Evolutionary conservation across 2,113 vertebrate genomes (phyloP), one percentile per base, ranked within the genome.

Genomic region (Glaucidium brasilianum): DNA sequence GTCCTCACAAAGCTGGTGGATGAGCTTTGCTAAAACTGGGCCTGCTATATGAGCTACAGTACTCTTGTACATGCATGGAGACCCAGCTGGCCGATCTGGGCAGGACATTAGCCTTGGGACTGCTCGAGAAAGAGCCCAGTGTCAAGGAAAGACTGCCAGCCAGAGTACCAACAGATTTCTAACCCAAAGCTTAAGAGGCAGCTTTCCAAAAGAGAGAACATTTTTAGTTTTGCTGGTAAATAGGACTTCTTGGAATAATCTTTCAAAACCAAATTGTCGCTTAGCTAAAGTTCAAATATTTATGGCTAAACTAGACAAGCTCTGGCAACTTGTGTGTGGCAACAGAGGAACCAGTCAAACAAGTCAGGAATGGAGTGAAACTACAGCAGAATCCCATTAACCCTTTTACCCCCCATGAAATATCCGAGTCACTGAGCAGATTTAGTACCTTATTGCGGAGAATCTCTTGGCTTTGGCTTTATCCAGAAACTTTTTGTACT

Each of bases 391-490:
- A 63, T 18, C 15, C 18, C 43, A 62, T 43, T 29, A 76, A 69
- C 15, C 8, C 27, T 30, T 32, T 45, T 1, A 39, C 27, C 35
- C 23, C 17, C 56, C 16, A 3, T n/a, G 16, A 41, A 47, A 32
- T 5, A 35, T 3, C 5, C 6, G 23, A 52, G 21, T n/a, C 7
- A 55, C 30, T 49, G 67, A 63, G 20, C 12, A 64, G n/a, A 43
- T 50, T 66, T 94, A 95, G 43, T 97, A 99, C 99, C 99, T 98
- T 97, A 99, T 98, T 63, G 99, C 99, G 23, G 99, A 99, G 90
- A 99, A 99, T 92, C 98, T 99, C 94, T 99, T 99, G 91, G 99
- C 99, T 96, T 99, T 99, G 91, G 99, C 99, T 92, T 99, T 98
- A 87, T 99, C 98, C 98, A 99, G 96, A 97, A 99, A 99, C 76